phyloP scores from a whole-genome alignment of 2,113 vertebrate species.

The Mus pahari region DNA sequence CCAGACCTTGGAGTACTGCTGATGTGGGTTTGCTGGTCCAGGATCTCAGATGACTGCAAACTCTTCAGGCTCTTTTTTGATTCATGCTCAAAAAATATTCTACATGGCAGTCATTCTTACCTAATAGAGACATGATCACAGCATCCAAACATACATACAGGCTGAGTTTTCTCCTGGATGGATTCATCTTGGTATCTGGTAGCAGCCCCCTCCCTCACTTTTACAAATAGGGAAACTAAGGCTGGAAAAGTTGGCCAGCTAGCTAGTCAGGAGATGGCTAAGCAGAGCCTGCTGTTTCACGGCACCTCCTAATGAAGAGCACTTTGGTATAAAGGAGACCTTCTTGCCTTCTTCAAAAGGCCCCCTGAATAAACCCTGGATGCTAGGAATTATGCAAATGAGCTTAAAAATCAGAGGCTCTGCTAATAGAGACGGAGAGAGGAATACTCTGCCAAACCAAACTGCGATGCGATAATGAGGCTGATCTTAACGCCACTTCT shows the following conservation, averaged over 20 bases:
- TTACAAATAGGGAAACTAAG: slow-evolving; percentile 15
- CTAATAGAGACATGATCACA: background rate
- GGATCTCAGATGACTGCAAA: background rate
- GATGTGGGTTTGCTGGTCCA: background rate
- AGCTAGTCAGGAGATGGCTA: background rate
- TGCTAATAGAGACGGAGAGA: slow-evolving; percentile 72
- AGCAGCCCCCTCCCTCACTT: background rate
- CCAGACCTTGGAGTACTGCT: too few species aligned
- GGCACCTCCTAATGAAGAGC: slow-evolving; percentile 29
- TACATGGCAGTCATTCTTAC: background rate
- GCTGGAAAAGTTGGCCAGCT: background rate
- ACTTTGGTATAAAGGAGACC: slow-evolving; percentile 19
- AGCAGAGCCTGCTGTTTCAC: background rate
- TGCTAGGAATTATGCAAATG: slow-evolving; percentile 70
- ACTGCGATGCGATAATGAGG: slow-evolving; percentile 68
- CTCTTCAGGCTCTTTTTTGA: background rate
- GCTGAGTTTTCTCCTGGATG: background rate
- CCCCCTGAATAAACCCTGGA: slow-evolving; percentile 46
- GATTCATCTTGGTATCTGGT: background rate
- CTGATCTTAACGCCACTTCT: slow-evolving; percentile 71
- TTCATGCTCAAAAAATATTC: background rate
- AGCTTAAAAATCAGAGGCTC: slow-evolving; percentile 64
- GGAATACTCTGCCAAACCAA: slow-evolving; percentile 42
- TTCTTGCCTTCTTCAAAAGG: slow-evolving; percentile 63
- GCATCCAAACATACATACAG: fast-evolving